Conservation (phyloP, 2,113 vertebrate genomes). For the cat (Felis catus) region DNA sequence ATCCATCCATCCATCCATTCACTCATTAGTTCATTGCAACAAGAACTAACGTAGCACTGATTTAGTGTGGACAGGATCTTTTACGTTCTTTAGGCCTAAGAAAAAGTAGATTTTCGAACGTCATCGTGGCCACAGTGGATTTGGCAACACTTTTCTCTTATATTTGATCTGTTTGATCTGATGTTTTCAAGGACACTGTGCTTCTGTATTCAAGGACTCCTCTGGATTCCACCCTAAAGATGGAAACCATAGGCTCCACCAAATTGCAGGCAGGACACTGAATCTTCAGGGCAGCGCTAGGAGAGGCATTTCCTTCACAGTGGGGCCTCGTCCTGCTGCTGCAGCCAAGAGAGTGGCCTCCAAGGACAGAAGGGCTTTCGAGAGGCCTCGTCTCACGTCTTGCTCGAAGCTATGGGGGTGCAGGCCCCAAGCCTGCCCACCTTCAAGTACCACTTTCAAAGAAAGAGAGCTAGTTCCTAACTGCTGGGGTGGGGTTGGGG, state of each 20-base stretch:
- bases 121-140: background rate
- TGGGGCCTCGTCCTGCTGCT: background rate
- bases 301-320: background rate
- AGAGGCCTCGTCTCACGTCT: background rate
- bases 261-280: background rate
- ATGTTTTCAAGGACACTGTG: constrained; percentile 23
- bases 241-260: background rate
- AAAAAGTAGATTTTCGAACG: constrained; percentile 13
- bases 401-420: background rate
- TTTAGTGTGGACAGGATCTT: background rate
- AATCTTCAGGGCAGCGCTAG: background rate
- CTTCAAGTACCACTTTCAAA: background rate
- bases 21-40: constrained; percentile 57
- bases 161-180: background rate
- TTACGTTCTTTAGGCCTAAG: background rate
- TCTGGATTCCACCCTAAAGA: background rate
- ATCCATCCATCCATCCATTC: constrained; percentile 13
- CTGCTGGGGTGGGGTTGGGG: background rate
- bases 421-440: background rate
- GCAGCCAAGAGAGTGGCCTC: background rate
- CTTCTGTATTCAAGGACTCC: background rate
- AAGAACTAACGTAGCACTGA: background rate
- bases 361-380: background rate
- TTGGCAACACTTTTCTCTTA: constrained; percentile 20
- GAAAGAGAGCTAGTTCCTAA: background rate